Base-by-base conservation (phyloP, 2,797 vertebrate species). In the Ctenopoma kingsleyae region DNA sequence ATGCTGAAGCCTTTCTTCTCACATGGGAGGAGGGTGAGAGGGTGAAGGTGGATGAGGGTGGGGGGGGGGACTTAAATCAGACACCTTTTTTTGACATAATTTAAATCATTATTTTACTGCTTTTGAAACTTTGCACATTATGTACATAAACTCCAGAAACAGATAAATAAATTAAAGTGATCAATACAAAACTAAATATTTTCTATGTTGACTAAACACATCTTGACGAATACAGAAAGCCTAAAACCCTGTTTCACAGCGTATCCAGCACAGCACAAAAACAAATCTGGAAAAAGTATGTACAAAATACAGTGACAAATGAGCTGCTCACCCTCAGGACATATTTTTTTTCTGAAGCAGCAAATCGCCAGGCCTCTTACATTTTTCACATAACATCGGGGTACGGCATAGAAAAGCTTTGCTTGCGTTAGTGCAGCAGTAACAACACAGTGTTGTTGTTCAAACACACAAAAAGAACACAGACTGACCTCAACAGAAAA, bases 111-210 rank as follows among this genome's bases (percentile, higher is more conserved):
- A 92, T 96, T 98, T 97, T 97, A 98, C 97, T 97, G 95, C 95
- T 92, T 95, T 94, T 93, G 87, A 96, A 97, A 96, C 93, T 96
- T 96, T 96, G 95, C 95, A 96, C 95, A 93, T 90, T 95, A 94
- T 97, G 91, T 97, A 97, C 96, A 98, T 94, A 96, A 94, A 95
- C 89, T 93, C 77, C 88, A 92, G 93, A 91, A 96, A 97, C 94
- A 96, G 97, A 96, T 93, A 88, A 97, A 98, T 98, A 98, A 97
- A 96, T 98, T 97, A 98, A 97, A 95, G 94, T 95, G 96, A 95
- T 97, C 94, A 94, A 95, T 97, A 98, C 96, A 97, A 98, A 98
- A 98, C 96, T 97, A 98, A 96, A 96, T 95, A 96, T 96, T 93
- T 84, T 94, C 96, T 96, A 96, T 96, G 93, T 92, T 92, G 89